Percentiles rank a stretch among this genome's conserved stretches.
Conservation (phyloP, 2,888 invertebrate species). For the Heliconius ethilla region DNA sequence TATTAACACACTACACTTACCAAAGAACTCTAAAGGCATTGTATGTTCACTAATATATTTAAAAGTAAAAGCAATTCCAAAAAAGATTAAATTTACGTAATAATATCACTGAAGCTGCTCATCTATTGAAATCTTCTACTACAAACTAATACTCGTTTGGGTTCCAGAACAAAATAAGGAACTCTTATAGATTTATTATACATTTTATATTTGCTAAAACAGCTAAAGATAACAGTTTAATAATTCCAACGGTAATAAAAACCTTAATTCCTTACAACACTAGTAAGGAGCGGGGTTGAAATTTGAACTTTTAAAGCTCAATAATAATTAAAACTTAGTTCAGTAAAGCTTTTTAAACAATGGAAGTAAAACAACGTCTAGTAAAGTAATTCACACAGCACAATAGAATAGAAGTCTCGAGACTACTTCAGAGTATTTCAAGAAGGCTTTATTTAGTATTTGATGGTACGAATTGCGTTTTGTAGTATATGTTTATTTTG, state of each 20-base stretch:
- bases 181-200: no score
- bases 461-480: neutral
- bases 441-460: slow-evolving; percentile 6
- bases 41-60: no score
- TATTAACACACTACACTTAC: neutral
- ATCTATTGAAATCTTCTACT: no score
- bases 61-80: no score
- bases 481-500: neutral
- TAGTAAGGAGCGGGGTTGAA: neutral
- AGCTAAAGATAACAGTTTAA: no score
- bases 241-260: neutral
- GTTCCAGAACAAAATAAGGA: no score
- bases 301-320: slow-evolving; percentile 15
- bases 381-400: slow-evolving; percentile 15
- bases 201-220: neutral
- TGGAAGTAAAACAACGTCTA: slow-evolving; percentile 21
- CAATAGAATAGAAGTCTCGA: slow-evolving; percentile 1
- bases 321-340: slow-evolving; percentile 20
- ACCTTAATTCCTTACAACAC: neutral
- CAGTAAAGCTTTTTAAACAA: slow-evolving; percentile 8
- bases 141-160: no score
- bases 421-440: slow-evolving; percentile 10
- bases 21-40: no score
- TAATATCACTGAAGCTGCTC: no score
- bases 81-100: no score